Base-by-base conservation (phyloP, 53 echinoderm and acorn worm species). In the Luidia sarsii region DNA sequence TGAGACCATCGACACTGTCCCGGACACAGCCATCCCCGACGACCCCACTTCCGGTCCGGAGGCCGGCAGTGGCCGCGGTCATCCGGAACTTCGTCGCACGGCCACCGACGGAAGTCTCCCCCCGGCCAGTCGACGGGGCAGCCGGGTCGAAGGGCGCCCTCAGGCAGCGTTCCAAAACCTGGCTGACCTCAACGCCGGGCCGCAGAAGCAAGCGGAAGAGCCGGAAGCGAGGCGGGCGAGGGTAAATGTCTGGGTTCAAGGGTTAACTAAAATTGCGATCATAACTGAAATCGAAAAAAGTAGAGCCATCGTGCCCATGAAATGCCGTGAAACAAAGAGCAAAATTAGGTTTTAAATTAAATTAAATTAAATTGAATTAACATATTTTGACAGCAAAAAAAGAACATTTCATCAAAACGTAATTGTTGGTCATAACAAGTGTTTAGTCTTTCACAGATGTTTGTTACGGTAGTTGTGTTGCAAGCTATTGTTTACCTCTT, bases 111-210 rank as follows among this genome's bases (percentile, higher is more conserved):
- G 43, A 48, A 61, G 77, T 45, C 60, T 77, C 28, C 71, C 82
- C 32, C 73, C 82, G 49, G 73, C 82, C 88, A 82, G 65, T 74
- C 14, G 66, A 66, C 65, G 33, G 13, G 65, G 37, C 65, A 63
- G 56, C 23, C 15, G 52, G 24, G 55, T 51, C 30, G 54, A 67
- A 29, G 4, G 39, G 57, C 71, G 83, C 70, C 71, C 61, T 62
- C 50, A 30, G 18, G 74, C 39, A 29, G 65, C 39, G 38, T 21
- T 50, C 57, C n/a, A 73, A 31, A 57, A 50, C 51, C 64, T 87
- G 2, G 60, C 81, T 28, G 81, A 80, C 23, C 50, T 59, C 68
- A 52, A 64, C 43, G 28, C 22, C 25, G 74, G 85, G 3, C 19
- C 48, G 7, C 45, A 67, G 13, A 33, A 66, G 0, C 37, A 31